Conservation (phyloP, 2,888 invertebrate species). For the Griposia aprilina region DNA sequence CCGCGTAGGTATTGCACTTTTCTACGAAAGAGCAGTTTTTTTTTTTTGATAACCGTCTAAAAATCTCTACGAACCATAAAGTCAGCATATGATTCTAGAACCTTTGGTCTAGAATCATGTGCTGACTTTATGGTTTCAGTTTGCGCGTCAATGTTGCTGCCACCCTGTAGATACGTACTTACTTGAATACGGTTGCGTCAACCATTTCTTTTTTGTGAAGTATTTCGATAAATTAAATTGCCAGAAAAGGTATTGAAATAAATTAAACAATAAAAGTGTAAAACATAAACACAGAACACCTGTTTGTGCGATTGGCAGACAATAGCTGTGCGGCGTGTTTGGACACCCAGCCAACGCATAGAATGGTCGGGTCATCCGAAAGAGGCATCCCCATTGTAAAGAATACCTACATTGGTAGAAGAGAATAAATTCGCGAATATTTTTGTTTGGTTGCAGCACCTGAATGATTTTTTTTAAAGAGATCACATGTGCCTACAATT, state of each 20-base stretch:
- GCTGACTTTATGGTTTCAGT: too few relatives aligned
- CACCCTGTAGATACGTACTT: too few relatives aligned
- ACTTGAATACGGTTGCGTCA: not conserved
- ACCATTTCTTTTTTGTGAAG: not conserved
- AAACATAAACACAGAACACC: not conserved
- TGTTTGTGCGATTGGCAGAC: conserved; percentile 12
- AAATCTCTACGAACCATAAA: too few relatives aligned
- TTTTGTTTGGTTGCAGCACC: conserved; percentile 8
- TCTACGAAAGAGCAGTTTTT: too few relatives aligned
- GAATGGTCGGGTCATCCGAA: not conserved
- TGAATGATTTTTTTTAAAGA: not conserved
- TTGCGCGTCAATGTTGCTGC: too few relatives aligned
- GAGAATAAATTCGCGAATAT: not conserved
- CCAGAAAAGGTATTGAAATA: not conserved
- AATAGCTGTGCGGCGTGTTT: conserved; percentile 27
- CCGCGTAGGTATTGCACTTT: too few relatives aligned
- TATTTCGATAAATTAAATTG: not conserved
- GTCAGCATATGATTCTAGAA: too few relatives aligned
- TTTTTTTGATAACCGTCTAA: too few relatives aligned
- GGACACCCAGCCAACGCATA: conserved; percentile 4
- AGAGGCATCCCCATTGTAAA: conserved; percentile 16
- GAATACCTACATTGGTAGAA: not conserved
- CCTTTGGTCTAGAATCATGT: too few relatives aligned
- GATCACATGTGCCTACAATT: not conserved
- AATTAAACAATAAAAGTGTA: conserved; percentile 8